Evolutionary conservation across 2,888 invertebrate genomes (phyloP).

Genomic region (Cistogaster globosa): DNA sequence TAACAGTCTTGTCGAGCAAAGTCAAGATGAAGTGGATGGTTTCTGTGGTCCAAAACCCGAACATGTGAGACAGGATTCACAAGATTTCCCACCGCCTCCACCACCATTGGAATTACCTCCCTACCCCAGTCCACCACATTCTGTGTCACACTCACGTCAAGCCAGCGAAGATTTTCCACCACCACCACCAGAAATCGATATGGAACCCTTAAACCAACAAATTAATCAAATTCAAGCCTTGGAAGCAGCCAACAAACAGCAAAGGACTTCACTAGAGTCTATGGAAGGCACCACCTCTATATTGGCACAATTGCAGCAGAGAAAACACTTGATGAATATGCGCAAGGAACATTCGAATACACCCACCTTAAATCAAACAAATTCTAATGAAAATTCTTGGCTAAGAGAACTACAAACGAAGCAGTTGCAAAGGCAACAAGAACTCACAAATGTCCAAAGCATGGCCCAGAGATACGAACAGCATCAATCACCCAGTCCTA

Average conservation of each 20-base stretch:
- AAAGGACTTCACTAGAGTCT: slow-evolving; percentile 81
- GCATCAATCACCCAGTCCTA: slow-evolving; percentile 75
- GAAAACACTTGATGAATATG: slow-evolving; percentile 85
- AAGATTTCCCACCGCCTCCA: slow-evolving; percentile 60
- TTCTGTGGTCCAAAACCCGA: slow-evolving; percentile 72
- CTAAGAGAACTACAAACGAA: slow-evolving; percentile 91
- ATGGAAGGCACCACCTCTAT: slow-evolving; percentile 84
- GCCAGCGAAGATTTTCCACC: slow-evolving; percentile 95
- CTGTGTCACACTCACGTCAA: slow-evolving; percentile 91
- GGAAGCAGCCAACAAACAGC: slow-evolving; percentile 80
- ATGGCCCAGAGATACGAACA: slow-evolving; percentile 70
- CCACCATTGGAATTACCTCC: slow-evolving; percentile 87
- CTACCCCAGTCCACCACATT: slow-evolving; percentile 90
- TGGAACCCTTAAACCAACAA: slow-evolving; percentile 87
- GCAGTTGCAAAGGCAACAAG: slow-evolving; percentile 84
- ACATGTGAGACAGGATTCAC: slow-evolving; percentile 57
- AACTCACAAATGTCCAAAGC: slow-evolving; percentile 73
- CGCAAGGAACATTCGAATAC: slow-evolving; percentile 82
- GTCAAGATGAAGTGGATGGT: slow-evolving; percentile 87
- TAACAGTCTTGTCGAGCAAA: slow-evolving; percentile 77
- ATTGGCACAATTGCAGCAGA: slow-evolving; percentile 86
- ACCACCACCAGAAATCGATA: slow-evolving; percentile 88
- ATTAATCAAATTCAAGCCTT: slow-evolving; percentile 83
- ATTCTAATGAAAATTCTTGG: slow-evolving; percentile 85
- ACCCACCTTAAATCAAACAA: slow-evolving; percentile 74